Percentiles rank a stretch among this genome's conserved stretches.
Conservation (phyloP, 2,113 vertebrate genomes). For the Pseudopodoces humilis region DNA sequence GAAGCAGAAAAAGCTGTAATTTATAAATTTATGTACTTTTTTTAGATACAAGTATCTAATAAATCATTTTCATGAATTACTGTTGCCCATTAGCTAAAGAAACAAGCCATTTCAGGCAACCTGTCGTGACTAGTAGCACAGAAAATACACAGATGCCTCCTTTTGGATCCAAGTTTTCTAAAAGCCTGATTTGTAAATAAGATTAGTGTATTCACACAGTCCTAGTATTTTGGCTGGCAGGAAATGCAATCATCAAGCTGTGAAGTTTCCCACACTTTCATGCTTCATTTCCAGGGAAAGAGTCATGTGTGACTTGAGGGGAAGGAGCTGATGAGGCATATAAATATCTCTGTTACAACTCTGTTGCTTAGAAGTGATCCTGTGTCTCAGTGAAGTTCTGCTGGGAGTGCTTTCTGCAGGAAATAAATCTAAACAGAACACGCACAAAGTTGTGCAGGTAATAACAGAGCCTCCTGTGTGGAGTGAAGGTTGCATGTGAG, state of each 20-base stretch:
- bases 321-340: neutral
- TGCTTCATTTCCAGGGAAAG: neutral
- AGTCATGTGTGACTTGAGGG: neutral
- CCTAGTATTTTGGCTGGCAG: neutral
- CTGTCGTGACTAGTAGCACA: neutral
- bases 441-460: neutral
- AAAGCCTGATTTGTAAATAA: constrained; percentile 50
- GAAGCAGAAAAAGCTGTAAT: neutral
- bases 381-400: neutral
- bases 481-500: neutral
- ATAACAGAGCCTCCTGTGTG: neutral
- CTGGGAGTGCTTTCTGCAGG: neutral
- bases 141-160: neutral
- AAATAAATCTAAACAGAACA: neutral
- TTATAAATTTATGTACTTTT: neutral
- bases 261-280: neutral
- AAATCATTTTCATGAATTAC: neutral
- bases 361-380: neutral
- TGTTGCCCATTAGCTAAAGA: neutral
- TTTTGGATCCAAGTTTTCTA: constrained; percentile 9
- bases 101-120: neutral
- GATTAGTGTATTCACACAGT: constrained; percentile 27
- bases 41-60: neutral
- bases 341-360: neutral
- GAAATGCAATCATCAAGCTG: constrained; percentile 20